phyloP scores from a whole-genome alignment of 2,888 invertebrate genomes.

The Nasonia oneida region DNA sequence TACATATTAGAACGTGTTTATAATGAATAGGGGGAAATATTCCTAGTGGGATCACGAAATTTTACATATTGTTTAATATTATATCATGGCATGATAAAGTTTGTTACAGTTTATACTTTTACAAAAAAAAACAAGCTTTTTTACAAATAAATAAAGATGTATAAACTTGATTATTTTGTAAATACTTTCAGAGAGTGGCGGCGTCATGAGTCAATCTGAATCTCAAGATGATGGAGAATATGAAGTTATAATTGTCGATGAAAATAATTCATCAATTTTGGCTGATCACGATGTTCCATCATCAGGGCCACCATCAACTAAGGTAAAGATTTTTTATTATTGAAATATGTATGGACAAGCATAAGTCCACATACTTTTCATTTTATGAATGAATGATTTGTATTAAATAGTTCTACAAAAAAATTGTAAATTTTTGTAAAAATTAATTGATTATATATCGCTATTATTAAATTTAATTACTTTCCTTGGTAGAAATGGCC shows the following conservation, averaged over 20 bases:
- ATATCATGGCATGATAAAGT: slow-evolving; percentile 49
- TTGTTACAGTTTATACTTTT: slow-evolving; percentile 26
- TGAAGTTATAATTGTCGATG: slow-evolving; percentile 94
- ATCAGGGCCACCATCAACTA: slow-evolving; percentile 89
- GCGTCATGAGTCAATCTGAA: slow-evolving; percentile 77
- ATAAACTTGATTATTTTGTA: slow-evolving; percentile 13
- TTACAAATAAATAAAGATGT: not conserved
- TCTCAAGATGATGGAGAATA: slow-evolving; percentile 90
- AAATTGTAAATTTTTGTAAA: slow-evolving; percentile 34
- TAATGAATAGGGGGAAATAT: slow-evolving; percentile 53
- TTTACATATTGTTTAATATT: not conserved
- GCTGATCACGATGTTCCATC: slow-evolving; percentile 90
- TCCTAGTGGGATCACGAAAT: slow-evolving; percentile 32
- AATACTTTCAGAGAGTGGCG: slow-evolving; percentile 74
- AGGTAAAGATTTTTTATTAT: slow-evolving; percentile 81
- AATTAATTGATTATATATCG: not conserved
- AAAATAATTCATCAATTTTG: slow-evolving; percentile 90
- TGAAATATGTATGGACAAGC: not conserved
- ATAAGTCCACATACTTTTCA: not conserved
- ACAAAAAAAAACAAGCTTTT: not conserved
- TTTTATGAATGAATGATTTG: not conserved
- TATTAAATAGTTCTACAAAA: not conserved
- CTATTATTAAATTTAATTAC: not conserved
- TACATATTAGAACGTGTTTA: not conserved
- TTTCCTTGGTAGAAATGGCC: too few species aligned